Base-by-base conservation (phyloP, 2,113 vertebrate genomes). In the Crotalus tigris region DNA sequence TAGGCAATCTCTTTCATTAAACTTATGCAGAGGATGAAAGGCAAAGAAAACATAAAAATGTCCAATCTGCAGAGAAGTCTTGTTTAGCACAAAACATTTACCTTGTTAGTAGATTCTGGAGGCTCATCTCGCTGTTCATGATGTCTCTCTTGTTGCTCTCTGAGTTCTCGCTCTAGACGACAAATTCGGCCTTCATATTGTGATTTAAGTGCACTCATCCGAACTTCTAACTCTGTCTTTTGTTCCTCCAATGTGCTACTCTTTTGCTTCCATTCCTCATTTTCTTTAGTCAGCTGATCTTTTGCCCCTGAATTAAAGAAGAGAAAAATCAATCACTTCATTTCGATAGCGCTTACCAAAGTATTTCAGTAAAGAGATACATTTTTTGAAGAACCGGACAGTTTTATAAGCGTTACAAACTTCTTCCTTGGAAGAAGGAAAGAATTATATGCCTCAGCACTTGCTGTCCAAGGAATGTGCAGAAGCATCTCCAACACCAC, bases 61-160 rank as follows among this genome's bases (percentile, higher is more conserved):
- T 10, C 1, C 19, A 93, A 46, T 1, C 1, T 85, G 49, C 2
- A 9, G 0, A 9, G 0, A 85, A 23, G 0, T n/a, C 55, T 46
- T 29, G 17, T 61, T 8, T 49, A 44, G 64, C 44, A 61, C 57
- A 51, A 29, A 29, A 0, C n/a, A 0, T 53, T 57, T 94, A 99
- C 99, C 98, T 99, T 99, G 95, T 98, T 99, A 33, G 98, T 98
- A 12, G 98, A 98, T 94, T 99, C 99, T 0, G 98, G 97, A 17
- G 98, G 98, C 93, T 99, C 99, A 8, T 99, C 99, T 92, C 99
- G 97, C 96, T 99, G 99, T 58, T 99, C 99, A 6, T 98, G 95
- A 90, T 99, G 99, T 88, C 99, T 97, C 94, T 99, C 99, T 93
- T 99, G 99, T 33, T 99, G 99, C 88, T 99, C 99, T 21, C 99